These are phyloP conservation scores for Poicephalus gulielmi DNA, from an alignment of 2,113 vertebrate species.

Conservation along the genomic window DNA sequence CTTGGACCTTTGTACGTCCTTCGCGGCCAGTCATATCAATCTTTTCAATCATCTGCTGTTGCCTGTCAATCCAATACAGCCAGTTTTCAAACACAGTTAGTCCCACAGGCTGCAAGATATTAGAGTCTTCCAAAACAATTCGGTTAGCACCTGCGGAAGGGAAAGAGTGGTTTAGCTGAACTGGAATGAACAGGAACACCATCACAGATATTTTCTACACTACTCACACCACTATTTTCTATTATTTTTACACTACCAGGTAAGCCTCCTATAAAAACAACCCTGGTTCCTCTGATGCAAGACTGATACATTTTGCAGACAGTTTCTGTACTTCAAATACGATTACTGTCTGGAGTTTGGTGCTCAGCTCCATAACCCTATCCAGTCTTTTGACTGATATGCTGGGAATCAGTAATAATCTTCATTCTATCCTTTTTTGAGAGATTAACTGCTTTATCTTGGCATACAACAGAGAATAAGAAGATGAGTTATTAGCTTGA, in stretches of 20 bases:
- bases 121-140: conserved; percentile 93
- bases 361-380: neutral
- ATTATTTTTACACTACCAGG: neutral
- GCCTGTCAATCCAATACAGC: conserved; percentile 97
- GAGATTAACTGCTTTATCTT: conserved; percentile 2
- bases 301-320: neutral
- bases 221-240: neutral
- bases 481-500: neutral
- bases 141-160: conserved; percentile 87
- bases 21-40: conserved; percentile 91
- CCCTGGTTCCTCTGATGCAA: neutral
- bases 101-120: conserved; percentile 95
- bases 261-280: neutral
- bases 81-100: conserved; percentile 93
- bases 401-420: neutral
- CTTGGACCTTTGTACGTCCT: conserved; percentile 95
- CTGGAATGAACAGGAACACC: neutral
- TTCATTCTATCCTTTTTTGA: neutral
- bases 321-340: neutral
- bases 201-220: neutral
- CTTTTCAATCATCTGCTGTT: conserved; percentile 99
- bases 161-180: neutral
- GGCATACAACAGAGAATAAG: neutral
- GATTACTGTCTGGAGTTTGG: neutral
- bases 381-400: neutral